A percentile compares a stretch with the other conserved stretches of the same genome.
Conservation (phyloP, 2,797 vertebrate species). For the Discoglossus pictus region DNA sequence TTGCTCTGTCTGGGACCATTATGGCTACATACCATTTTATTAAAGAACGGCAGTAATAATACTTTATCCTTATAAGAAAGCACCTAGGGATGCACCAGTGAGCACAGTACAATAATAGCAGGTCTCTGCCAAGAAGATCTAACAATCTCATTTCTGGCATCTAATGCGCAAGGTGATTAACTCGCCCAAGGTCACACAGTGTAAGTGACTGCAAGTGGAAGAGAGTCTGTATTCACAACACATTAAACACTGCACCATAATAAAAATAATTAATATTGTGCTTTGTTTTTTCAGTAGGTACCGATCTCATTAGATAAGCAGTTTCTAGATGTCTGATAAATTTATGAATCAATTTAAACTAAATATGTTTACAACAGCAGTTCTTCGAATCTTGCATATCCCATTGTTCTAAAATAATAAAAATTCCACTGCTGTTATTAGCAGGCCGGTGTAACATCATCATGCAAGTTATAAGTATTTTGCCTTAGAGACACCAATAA, state of each 20-base stretch:
- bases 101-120: conserved; percentile 34
- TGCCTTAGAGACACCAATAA: conserved; percentile 35
- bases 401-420: conserved; percentile 20
- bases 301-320: background rate
- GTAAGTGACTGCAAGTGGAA: conserved; percentile 36
- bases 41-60: conserved; percentile 41
- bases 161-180: conserved; percentile 48
- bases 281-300: conserved; percentile 4
- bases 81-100: conserved; percentile 43
- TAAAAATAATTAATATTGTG: background rate
- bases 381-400: conserved; percentile 9
- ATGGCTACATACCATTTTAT: conserved; percentile 34
- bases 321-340: conserved; percentile 1
- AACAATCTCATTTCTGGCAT: conserved; percentile 47
- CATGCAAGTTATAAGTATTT: conserved; percentile 7
- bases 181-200: conserved; percentile 44
- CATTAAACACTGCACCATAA: background rate
- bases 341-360: conserved; percentile 17
- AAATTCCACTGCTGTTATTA: conserved; percentile 1
- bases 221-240: conserved; percentile 14
- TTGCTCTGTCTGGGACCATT: conserved; percentile 21
- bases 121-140: conserved; percentile 35
- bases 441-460: background rate
- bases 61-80: conserved; percentile 45
- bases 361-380: conserved; percentile 11